Conservation (phyloP, 2,888 invertebrate genomes). For the Epistrophe eligans region DNA sequence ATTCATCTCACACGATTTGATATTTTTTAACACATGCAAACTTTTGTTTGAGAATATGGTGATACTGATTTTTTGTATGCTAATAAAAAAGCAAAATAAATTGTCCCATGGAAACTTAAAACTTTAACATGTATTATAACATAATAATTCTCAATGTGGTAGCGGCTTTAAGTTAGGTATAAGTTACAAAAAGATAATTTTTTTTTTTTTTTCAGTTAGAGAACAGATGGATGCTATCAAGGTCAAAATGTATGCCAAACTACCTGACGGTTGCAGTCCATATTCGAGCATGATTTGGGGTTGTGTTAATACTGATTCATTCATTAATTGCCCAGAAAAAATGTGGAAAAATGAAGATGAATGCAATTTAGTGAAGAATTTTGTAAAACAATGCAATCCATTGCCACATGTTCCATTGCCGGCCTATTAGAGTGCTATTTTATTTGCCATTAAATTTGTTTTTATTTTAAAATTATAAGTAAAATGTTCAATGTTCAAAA, state of each 20-base stretch:
- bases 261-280: slow-evolving; percentile 81
- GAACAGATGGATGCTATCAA: slow-evolving; percentile 78
- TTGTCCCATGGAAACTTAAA: too few species aligned
- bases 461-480: not conserved
- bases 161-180: too few species aligned
- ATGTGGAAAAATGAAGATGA: slow-evolving; percentile 80
- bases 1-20: too few species aligned
- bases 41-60: not conserved
- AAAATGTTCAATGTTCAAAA: too few species aligned
- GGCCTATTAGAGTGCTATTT: slow-evolving; percentile 56
- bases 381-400: slow-evolving; percentile 81
- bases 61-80: too few species aligned
- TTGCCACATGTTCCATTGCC: slow-evolving; percentile 81
- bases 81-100: too few species aligned
- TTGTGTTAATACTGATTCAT: slow-evolving; percentile 82
- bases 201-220: slow-evolving; percentile 77
- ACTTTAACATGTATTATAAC: too few species aligned
- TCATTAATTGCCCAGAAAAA: slow-evolving; percentile 80
- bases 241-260: slow-evolving; percentile 78
- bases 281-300: slow-evolving; percentile 81
- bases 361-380: slow-evolving; percentile 80
- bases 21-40: too few species aligned
- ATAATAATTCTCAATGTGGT: too few species aligned
- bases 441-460: not conserved
- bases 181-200: not conserved